A percentile compares a stretch with the other conserved stretches of the same genome.
These are phyloP conservation scores for Mesoligia furuncula DNA, from an alignment of 2,888 invertebrate species.

Conservation along the genomic window DNA sequence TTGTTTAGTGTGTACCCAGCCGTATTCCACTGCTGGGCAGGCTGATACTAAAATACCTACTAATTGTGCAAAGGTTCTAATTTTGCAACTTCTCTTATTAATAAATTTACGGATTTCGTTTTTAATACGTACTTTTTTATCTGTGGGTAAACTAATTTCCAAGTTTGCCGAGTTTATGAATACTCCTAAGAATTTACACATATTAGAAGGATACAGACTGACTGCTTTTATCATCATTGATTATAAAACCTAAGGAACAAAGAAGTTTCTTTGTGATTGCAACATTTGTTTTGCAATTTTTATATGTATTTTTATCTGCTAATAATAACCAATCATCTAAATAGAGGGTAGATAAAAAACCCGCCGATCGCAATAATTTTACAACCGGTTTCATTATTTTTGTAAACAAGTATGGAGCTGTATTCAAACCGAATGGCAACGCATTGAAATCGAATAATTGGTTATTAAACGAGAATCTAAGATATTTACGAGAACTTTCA, in stretches of 20 bases:
- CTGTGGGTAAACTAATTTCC: background rate
- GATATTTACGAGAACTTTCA: constrained; percentile 8
- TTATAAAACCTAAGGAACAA: constrained; percentile 7
- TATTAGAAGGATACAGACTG: no score
- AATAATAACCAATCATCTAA: constrained; percentile 9
- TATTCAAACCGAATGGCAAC: constrained; percentile 12
- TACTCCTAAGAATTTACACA: no score
- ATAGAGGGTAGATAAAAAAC: constrained; percentile 7
- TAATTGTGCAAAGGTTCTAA: constrained; percentile 1
- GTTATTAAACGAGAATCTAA: background rate
- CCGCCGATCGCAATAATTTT: background rate
- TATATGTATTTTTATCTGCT: no score
- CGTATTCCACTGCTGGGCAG: constrained; percentile 11
- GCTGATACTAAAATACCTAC: constrained; percentile 10
- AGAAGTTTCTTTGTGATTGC: constrained; percentile 9
- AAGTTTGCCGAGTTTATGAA: background rate
- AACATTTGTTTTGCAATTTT: background rate
- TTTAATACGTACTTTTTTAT: constrained; percentile 11
- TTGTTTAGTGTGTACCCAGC: constrained; percentile 7
- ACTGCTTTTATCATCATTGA: no score
- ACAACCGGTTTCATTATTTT: background rate
- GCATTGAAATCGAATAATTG: constrained; percentile 12
- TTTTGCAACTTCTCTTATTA: background rate
- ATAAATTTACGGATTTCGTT: constrained; percentile 3
- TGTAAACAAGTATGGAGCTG: constrained; percentile 11